Conservation (phyloP, 2,113 vertebrate genomes). For the Aplodontia rufa region DNA sequence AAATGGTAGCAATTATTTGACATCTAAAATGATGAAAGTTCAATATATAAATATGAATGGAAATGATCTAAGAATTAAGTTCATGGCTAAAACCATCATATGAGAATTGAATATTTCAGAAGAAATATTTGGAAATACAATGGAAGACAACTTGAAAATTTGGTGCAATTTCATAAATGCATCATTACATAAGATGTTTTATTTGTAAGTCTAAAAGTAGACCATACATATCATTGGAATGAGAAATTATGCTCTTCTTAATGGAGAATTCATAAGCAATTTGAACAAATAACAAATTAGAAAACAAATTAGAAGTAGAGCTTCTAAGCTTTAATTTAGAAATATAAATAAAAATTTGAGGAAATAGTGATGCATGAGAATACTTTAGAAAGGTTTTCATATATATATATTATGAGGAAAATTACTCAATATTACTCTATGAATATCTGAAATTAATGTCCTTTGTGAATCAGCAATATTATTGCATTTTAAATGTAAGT, state of each 20-base stretch:
- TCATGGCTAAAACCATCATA: constrained; percentile 77
- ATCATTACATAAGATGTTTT: constrained; percentile 68
- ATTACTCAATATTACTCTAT: neutral
- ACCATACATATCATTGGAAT: constrained; percentile 15
- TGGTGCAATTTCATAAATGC: constrained; percentile 65
- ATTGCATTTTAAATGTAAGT: neutral
- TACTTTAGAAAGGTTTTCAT: neutral
- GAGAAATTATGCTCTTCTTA: neutral
- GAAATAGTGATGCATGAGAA: neutral
- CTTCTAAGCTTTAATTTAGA: neutral
- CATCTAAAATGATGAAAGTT: constrained; percentile 81
- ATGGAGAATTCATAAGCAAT: neutral
- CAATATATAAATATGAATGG: constrained; percentile 84
- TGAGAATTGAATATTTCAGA: constrained; percentile 81
- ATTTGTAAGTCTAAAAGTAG: constrained; percentile 57
- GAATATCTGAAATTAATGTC: neutral
- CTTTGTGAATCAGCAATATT: neutral
- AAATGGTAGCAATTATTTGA: constrained; percentile 82
- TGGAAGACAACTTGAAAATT: constrained; percentile 67
- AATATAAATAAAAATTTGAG: neutral
- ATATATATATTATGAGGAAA: neutral
- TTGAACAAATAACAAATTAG: neutral
- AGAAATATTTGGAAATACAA: constrained; percentile 80
- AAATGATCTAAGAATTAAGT: constrained; percentile 84
- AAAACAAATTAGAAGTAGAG: neutral